These are phyloP conservation scores for Tauraco hartlaubi DNA, from an alignment of 2,797 vertebrate species.

Conservation along the genomic window DNA sequence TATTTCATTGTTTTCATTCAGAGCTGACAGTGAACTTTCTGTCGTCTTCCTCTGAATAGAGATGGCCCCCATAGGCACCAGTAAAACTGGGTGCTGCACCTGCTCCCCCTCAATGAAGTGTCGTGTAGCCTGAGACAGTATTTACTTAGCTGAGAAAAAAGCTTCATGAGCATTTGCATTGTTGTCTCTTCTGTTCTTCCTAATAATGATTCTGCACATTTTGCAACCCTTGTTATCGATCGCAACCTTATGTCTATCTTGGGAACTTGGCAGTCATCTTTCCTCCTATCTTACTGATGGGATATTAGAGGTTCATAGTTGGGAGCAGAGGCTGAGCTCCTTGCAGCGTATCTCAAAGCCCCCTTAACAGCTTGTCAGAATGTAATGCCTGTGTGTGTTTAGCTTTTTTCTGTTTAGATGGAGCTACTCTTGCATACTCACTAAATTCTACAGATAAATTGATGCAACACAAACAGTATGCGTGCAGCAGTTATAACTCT, in stretches of 20 bases:
- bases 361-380: background rate
- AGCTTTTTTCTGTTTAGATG: background rate
- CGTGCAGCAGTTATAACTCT: background rate
- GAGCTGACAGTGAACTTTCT: background rate
- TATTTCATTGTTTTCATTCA: rapidly evolving
- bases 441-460: background rate
- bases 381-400: background rate
- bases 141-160: background rate
- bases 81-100: background rate
- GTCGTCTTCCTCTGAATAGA: background rate
- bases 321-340: background rate
- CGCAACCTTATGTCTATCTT: background rate
- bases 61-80: background rate
- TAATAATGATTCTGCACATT: background rate
- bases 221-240: background rate
- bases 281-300: background rate
- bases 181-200: background rate
- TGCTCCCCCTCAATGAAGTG: background rate
- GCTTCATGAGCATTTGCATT: rapidly evolving
- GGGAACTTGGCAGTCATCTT: background rate
- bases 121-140: background rate
- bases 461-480: background rate
- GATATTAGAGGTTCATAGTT: background rate
- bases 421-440: background rate
- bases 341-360: background rate